phyloP scores from a whole-genome alignment of 2,113 vertebrate species.

The Nerophis lumbriciformis region DNA sequence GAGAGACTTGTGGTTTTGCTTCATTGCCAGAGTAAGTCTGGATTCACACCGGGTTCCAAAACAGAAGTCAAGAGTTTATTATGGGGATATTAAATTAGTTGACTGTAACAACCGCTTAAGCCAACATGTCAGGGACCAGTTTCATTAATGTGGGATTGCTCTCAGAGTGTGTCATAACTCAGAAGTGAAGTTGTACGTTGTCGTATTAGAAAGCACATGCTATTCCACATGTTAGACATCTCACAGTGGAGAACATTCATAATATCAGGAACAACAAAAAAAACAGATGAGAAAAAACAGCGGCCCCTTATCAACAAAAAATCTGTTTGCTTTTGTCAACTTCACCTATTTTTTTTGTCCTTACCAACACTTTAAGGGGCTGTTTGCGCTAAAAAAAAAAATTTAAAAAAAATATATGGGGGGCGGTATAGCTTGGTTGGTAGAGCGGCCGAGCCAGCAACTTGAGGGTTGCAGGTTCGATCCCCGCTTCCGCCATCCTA shows the following conservation, averaged over 20 bases:
- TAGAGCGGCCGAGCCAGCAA: too few species aligned
- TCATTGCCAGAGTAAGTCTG: slow-evolving; percentile 16
- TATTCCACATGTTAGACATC: too few species aligned
- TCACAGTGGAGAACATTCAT: background rate
- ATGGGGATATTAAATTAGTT: slow-evolving; percentile 19
- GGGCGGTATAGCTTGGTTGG: too few species aligned
- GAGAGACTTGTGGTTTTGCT: slow-evolving; percentile 10
- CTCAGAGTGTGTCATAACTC: slow-evolving; percentile 2
- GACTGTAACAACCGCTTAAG: background rate
- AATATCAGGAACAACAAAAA: background rate
- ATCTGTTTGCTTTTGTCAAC: too few species aligned
- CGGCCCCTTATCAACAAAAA: too few species aligned
- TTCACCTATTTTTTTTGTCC: too few species aligned
- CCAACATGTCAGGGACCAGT: background rate
- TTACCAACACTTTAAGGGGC: too few species aligned
- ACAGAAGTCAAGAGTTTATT: slow-evolving; percentile 27
- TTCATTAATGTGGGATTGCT: background rate
- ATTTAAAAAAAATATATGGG: too few species aligned
- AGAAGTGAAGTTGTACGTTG: background rate
- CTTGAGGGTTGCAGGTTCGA: too few species aligned
- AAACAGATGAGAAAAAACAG: background rate
- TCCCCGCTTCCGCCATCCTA: too few species aligned
- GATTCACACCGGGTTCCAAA: slow-evolving; percentile 13
- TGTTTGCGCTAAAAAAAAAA: too few species aligned
- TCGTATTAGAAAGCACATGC: too few species aligned